These are phyloP conservation scores for Galerucella calmariensis DNA, from an alignment of 2,888 invertebrate genomes.

Conservation along the genomic window DNA sequence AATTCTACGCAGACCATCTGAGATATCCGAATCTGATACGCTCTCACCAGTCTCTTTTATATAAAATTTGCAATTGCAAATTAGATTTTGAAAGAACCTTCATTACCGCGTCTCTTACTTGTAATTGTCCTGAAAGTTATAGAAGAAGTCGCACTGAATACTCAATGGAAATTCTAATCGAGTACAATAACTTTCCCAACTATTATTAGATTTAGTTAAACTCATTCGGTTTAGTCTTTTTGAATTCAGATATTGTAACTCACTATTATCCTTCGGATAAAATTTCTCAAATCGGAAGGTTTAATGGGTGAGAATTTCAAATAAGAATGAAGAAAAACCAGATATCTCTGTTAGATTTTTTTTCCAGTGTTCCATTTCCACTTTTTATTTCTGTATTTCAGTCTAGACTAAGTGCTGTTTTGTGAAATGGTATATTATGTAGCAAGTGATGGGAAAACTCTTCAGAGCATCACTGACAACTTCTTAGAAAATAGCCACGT, in stretches of 20 bases:
- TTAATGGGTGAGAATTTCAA: no score
- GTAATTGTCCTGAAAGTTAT: constrained; percentile 37
- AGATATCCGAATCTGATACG: constrained; percentile 31
- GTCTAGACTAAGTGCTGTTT: no score
- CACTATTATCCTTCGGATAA: background rate
- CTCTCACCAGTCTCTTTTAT: constrained; percentile 24
- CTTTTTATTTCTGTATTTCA: no score
- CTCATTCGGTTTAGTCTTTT: background rate
- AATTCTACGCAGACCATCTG: constrained; percentile 25
- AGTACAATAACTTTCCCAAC: constrained; percentile 43
- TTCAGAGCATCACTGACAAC: no score
- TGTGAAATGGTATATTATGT: no score
- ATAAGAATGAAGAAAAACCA: no score
- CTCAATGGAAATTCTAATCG: constrained; percentile 41
- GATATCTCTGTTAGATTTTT: no score
- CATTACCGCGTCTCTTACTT: constrained; percentile 34
- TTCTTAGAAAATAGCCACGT: no score
- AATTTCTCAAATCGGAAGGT: no score
- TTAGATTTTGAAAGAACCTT: constrained; percentile 34
- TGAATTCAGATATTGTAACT: background rate
- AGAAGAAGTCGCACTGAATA: constrained; percentile 40
- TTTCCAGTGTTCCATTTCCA: no score
- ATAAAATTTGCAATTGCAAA: constrained; percentile 37
- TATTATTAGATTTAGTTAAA: constrained; percentile 44
- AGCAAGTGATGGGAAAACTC: no score